Conservation (phyloP, 1,140 invertebrate genomes). For the Meloidogyne exigua region DNA sequence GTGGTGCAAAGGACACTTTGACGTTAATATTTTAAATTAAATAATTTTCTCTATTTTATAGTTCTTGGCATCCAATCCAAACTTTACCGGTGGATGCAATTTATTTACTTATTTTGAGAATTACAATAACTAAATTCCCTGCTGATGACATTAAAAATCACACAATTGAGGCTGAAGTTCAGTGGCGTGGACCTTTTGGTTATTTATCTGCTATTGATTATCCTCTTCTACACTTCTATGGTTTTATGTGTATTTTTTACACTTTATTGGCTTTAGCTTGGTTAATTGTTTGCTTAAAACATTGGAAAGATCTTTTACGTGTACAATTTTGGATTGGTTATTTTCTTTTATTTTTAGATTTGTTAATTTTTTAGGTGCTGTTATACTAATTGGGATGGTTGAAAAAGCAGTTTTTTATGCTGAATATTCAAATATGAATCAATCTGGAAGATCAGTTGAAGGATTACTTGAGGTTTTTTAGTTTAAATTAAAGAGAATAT, state of each 20-base stretch:
- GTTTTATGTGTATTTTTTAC: slow-evolving; percentile 84
- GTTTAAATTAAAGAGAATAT: slow-evolving; percentile 17
- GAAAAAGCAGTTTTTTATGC: slow-evolving; percentile 82
- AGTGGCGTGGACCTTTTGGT: slow-evolving; percentile 60
- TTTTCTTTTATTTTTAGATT: background rate
- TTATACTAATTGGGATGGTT: slow-evolving; percentile 64
- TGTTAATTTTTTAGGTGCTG: slow-evolving; percentile 40
- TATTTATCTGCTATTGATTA: slow-evolving; percentile 61
- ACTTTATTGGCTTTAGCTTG: slow-evolving; percentile 78
- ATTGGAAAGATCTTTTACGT: slow-evolving; percentile 82
- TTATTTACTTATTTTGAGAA: slow-evolving; percentile 60
- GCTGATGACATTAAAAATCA: slow-evolving; percentile 19
- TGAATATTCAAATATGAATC: slow-evolving; percentile 79
- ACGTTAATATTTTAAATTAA: slow-evolving; percentile 26
- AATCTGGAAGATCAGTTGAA: slow-evolving; percentile 71
- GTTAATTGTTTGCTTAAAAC: slow-evolving; percentile 76
- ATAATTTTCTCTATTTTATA: slow-evolving; percentile 8
- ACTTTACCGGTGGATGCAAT: slow-evolving; percentile 56
- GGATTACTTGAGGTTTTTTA: slow-evolving; percentile 54
- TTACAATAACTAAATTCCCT: slow-evolving; percentile 34
- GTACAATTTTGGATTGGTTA: slow-evolving; percentile 86
- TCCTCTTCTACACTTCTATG: slow-evolving; percentile 73
- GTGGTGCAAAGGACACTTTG: slow-evolving; percentile 53
- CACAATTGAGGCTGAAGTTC: slow-evolving; percentile 54
- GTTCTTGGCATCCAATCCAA: slow-evolving; percentile 59